These are phyloP conservation scores for Tuta absoluta DNA, from an alignment of 2,888 invertebrate genomes.

Conservation along the genomic window DNA sequence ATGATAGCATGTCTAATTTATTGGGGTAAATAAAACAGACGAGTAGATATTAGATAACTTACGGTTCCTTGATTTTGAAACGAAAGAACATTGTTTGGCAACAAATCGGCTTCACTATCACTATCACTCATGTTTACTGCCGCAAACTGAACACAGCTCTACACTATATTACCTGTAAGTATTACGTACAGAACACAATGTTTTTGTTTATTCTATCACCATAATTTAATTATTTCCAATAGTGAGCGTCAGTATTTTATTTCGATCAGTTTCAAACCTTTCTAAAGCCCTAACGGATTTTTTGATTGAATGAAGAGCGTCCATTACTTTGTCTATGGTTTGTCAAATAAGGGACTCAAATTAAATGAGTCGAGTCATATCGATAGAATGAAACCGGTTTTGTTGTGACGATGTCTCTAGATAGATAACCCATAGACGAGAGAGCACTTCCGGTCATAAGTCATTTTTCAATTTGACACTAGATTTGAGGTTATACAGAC, in stretches of 20 bases:
- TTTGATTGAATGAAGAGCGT: neutral
- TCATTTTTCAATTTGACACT: neutral
- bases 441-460: neutral
- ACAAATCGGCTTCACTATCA: slow-evolving; percentile 50
- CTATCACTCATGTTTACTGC: slow-evolving; percentile 52
- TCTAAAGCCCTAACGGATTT: slow-evolving; percentile 8
- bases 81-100: slow-evolving; percentile 47
- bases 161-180: neutral
- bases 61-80: slow-evolving; percentile 56
- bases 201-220: slow-evolving; percentile 13
- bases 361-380: neutral
- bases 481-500: neutral
- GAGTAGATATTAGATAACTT: slow-evolving; percentile 40
- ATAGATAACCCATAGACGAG: neutral
- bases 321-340: neutral
- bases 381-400: neutral
- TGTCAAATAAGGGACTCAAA: neutral
- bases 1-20: neutral
- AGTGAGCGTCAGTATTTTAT: slow-evolving; percentile 15
- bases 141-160: neutral
- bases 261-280: neutral
- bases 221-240: neutral
- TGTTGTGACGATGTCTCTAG: neutral
- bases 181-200: neutral
- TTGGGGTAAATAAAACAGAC: neutral